Percentiles rank a stretch among this genome's conserved stretches.
These are phyloP conservation scores for Melanotaenia boesemani DNA, from an alignment of 2,797 vertebrate genomes.

Conservation along the genomic window DNA sequence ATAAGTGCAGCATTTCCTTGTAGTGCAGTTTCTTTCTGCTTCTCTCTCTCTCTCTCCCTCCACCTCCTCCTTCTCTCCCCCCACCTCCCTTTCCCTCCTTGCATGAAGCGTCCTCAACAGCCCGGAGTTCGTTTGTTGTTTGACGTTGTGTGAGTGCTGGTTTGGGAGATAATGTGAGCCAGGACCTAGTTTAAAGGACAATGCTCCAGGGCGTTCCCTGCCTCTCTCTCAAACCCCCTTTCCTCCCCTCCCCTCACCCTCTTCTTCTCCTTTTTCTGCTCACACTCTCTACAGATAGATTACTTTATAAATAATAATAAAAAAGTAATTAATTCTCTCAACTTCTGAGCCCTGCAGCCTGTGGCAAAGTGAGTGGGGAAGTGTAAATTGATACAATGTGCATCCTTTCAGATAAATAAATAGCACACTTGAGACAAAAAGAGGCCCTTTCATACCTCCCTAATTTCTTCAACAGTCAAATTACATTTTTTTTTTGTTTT, in stretches of 20 bases:
- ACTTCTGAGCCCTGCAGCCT: constrained; percentile 92
- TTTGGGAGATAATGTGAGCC: constrained; percentile 85
- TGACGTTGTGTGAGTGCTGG: constrained; percentile 79
- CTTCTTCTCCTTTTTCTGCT: constrained; percentile 33
- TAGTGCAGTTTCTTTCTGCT: constrained; percentile 42
- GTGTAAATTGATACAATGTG: constrained; percentile 94
- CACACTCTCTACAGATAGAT: constrained; percentile 82
- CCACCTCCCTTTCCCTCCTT: constrained; percentile 44
- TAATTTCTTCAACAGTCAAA: constrained; percentile 85
- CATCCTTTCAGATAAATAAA: constrained; percentile 98
- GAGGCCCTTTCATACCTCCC: constrained; percentile 77
- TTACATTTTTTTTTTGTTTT: constrained; percentile 64
- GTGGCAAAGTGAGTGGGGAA: constrained; percentile 88
- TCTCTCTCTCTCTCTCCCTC: neutral
- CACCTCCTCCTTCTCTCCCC: neutral
- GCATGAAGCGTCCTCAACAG: constrained; percentile 73
- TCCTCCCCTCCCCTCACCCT: constrained; percentile 35
- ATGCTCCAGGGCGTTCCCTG: constrained; percentile 80
- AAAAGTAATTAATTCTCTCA: constrained; percentile 99
- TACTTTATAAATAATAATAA: constrained; percentile 96
- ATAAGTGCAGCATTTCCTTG: constrained; percentile 22
- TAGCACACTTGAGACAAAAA: constrained; percentile 81
- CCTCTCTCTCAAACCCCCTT: constrained; percentile 51
- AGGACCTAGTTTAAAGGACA: constrained; percentile 87
- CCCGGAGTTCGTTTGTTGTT: constrained; percentile 83